Conservation (phyloP, 2,888 invertebrate genomes). For the Odontothrips loti region DNA sequence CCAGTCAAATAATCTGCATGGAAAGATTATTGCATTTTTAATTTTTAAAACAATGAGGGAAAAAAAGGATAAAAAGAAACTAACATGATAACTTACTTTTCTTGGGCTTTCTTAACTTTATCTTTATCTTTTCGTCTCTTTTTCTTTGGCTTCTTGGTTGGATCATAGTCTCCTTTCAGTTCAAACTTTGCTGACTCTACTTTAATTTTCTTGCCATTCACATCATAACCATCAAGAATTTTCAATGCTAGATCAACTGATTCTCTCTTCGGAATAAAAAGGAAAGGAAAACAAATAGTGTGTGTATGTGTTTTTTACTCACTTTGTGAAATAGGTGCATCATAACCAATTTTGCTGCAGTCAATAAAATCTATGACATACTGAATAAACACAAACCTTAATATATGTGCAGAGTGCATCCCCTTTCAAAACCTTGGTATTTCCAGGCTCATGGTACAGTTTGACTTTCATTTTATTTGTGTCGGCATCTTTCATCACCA, state of each 20-base stretch:
- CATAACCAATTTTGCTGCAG: too few species aligned
- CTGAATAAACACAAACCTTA: conserved; percentile 56
- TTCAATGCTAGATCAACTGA: conserved; percentile 90
- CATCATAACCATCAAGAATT: conserved; percentile 80
- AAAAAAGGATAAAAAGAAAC: conserved; percentile 30
- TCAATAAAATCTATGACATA: conserved; percentile 31
- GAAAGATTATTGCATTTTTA: conserved; percentile 28
- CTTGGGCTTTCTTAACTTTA: conserved; percentile 85
- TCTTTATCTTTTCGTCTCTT: conserved; percentile 82
- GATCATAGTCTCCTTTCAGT: conserved; percentile 91
- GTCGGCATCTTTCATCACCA: conserved; percentile 81
- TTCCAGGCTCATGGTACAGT: conserved; percentile 72
- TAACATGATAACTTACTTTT: conserved; percentile 59
- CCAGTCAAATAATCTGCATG: conserved; percentile 84
- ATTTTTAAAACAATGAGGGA: conserved; percentile 17
- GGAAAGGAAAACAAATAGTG: conserved; percentile 33
- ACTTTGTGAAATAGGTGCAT: too few species aligned
- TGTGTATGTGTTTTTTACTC: too few species aligned
- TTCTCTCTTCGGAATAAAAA: conserved; percentile 59
- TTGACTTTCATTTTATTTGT: conserved; percentile 83
- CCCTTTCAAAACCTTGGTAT: conserved; percentile 81
- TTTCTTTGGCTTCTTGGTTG: conserved; percentile 83
- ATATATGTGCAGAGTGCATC: conserved; percentile 96
- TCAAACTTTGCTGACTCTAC: conserved; percentile 93
- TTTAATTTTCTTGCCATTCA: conserved; percentile 73